These are phyloP conservation scores for Odontothrips loti DNA, from an alignment of 2,888 invertebrate genomes.

Conservation along the genomic window DNA sequence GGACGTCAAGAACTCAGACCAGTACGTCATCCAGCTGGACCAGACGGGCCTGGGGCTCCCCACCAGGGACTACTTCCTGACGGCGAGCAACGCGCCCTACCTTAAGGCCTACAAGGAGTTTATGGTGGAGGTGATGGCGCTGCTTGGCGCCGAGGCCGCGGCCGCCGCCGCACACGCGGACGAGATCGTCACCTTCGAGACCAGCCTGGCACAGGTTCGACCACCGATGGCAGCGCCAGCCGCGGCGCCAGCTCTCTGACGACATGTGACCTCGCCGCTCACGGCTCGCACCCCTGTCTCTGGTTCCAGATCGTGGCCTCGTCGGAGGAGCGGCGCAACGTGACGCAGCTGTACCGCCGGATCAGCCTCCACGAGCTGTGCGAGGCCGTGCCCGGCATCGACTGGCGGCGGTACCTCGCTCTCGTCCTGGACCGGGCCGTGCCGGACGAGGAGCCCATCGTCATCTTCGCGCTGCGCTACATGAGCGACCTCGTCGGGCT, in stretches of 20 bases:
- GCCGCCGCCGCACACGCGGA: conserved; percentile 62
- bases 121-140: conserved; percentile 64
- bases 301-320: conserved; percentile 65
- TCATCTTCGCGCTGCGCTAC: conserved; percentile 69
- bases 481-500: conserved; percentile 63
- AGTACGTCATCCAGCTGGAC: conserved; percentile 84
- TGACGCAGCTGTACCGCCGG: conserved; percentile 76
- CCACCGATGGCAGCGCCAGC: conserved; percentile 30
- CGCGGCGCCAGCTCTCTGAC: neutral
- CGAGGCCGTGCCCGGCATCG: conserved; percentile 62
- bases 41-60: conserved; percentile 79
- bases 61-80: conserved; percentile 56
- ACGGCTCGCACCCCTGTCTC: neutral
- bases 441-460: conserved; percentile 60
- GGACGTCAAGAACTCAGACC: conserved; percentile 88
- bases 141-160: conserved; percentile 65
- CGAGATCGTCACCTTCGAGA: conserved; percentile 76
- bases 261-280: no score
- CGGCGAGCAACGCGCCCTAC: conserved; percentile 62
- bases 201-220: conserved; percentile 58
- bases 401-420: conserved; percentile 67
- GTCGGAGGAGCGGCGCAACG: conserved; percentile 73
- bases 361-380: conserved; percentile 69
- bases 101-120: conserved; percentile 75
- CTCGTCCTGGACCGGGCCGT: conserved; percentile 63